phyloP scores from a whole-genome alignment of 1,140 invertebrate species.

The Drosophila malerkotliana region DNA sequence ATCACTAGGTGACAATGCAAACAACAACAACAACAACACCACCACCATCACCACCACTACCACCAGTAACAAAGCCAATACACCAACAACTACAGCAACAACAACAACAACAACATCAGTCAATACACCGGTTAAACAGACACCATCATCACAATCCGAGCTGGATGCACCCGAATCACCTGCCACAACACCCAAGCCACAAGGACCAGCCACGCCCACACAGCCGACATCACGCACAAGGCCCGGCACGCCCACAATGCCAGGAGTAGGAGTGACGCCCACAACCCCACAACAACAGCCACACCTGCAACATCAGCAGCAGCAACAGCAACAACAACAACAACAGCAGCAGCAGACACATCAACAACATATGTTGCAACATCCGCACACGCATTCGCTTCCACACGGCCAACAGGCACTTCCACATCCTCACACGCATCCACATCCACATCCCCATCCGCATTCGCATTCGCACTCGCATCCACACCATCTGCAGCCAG shows the following conservation, averaged over 20 bases:
- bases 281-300: constrained; percentile 57
- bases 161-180: constrained; percentile 55
- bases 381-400: constrained; percentile 48
- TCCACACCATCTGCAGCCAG: constrained; percentile 57
- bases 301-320: constrained; percentile 45
- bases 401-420: constrained; percentile 38
- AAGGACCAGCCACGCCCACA: constrained; percentile 28
- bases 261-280: constrained; percentile 21
- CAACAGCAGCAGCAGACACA: constrained; percentile 48
- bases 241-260: constrained; percentile 61
- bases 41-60: constrained; percentile 33
- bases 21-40: constrained; percentile 62
- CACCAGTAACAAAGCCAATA: constrained; percentile 53
- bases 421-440: constrained; percentile 31
- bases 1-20: constrained; percentile 75
- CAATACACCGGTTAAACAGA: constrained; percentile 70
- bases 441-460: constrained; percentile 50
- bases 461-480: constrained; percentile 55
- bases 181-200: constrained; percentile 45
- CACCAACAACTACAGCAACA: constrained; percentile 46
- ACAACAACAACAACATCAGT: constrained; percentile 59
- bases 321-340: constrained; percentile 51
- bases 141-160: constrained; percentile 53
- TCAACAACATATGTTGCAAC: constrained; percentile 44
- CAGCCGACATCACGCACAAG: constrained; percentile 54